A percentile compares a stretch with the other conserved stretches of the same genome.
These are phyloP conservation scores for Chaetops frenatus DNA, from an alignment of 2,113 vertebrate species.

Conservation along the genomic window DNA sequence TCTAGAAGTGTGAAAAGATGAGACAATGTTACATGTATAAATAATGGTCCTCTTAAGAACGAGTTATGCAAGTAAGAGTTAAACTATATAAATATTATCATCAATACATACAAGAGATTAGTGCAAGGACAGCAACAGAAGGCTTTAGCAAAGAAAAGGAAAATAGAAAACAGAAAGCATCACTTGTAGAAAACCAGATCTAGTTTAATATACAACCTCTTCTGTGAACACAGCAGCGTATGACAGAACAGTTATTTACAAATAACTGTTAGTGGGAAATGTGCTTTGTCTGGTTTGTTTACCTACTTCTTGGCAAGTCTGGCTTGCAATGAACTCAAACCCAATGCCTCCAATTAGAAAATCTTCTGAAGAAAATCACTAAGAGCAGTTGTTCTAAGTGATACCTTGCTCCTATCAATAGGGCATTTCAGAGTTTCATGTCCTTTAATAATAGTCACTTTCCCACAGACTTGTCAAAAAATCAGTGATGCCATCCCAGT, in stretches of 20 bases:
- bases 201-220: neutral
- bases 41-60: neutral
- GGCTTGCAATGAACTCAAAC: neutral
- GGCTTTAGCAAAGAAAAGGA: neutral
- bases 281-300: conserved; percentile 32
- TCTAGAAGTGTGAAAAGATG: neutral
- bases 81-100: neutral
- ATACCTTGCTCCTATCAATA: neutral
- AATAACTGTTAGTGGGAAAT: conserved; percentile 37
- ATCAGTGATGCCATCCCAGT: neutral
- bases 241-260: conserved; percentile 32
- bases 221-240: neutral
- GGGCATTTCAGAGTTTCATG: neutral
- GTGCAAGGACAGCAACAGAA: neutral
- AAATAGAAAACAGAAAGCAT: neutral
- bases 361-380: neutral
- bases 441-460: neutral
- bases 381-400: neutral
- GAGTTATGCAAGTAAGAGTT: neutral
- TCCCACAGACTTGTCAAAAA: neutral
- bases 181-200: neutral
- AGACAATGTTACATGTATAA: neutral
- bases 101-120: neutral
- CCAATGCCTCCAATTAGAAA: neutral
- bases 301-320: conserved; percentile 24